These are phyloP conservation scores for Napeogenes inachia DNA, from an alignment of 2,888 invertebrate genomes.

Conservation along the genomic window DNA sequence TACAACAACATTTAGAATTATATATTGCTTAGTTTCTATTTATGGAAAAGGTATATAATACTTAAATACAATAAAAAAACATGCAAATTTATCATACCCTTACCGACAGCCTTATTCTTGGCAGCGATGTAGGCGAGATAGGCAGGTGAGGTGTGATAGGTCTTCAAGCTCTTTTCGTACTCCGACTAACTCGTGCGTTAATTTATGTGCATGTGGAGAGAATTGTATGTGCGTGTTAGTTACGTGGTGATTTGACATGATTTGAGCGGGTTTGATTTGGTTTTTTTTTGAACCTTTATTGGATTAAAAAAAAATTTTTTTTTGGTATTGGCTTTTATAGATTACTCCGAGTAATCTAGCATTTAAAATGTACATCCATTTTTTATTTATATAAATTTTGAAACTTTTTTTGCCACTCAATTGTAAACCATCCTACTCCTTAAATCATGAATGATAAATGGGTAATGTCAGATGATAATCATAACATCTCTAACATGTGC, in stretches of 20 bases:
- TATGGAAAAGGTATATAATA: constrained; percentile 4
- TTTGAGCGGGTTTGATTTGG: constrained; percentile 1
- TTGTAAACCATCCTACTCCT: too few relatives aligned
- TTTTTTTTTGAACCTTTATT: background rate
- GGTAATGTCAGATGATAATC: background rate
- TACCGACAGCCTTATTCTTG: constrained; percentile 92
- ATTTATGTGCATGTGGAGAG: constrained; percentile 64
- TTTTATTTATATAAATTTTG: too few relatives aligned
- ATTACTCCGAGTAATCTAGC: too few relatives aligned
- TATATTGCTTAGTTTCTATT: background rate
- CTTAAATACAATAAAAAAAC: constrained; percentile 27
- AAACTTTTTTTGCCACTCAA: too few relatives aligned
- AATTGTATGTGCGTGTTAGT: constrained; percentile 66
- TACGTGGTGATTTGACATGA: constrained; percentile 10
- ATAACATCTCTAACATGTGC: too few relatives aligned
- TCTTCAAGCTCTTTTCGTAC: constrained; percentile 95
- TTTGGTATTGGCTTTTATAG: background rate
- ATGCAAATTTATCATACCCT: constrained; percentile 41
- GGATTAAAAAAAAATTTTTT: background rate
- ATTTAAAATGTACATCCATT: too few relatives aligned
- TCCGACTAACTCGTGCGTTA: constrained; percentile 79
- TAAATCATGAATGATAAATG: background rate
- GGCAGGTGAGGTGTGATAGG: constrained; percentile 96
- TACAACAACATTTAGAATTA: too few relatives aligned
- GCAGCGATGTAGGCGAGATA: constrained; percentile 95